These are phyloP conservation scores for Gastracanthus pulcherrimus DNA, from an alignment of 2,888 invertebrate species.

Conservation along the genomic window DNA sequence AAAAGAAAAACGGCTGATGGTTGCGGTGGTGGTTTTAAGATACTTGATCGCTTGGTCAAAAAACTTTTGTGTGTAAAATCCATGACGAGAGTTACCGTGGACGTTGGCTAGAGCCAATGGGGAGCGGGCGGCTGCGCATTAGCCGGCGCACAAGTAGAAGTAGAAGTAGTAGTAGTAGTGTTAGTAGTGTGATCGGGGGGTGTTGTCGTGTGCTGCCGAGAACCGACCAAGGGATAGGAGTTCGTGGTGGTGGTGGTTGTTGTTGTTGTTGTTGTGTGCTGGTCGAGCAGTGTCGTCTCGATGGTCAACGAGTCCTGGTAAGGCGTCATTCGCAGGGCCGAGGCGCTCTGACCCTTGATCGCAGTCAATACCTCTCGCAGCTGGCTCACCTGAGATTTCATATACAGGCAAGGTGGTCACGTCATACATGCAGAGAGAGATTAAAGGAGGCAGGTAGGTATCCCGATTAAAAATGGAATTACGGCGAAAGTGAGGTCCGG, in stretches of 20 bases:
- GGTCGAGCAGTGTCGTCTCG: constrained; percentile 76
- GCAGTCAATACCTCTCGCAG: constrained; percentile 76
- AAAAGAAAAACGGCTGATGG: background rate
- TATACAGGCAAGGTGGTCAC: constrained; percentile 25
- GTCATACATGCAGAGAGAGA: background rate
- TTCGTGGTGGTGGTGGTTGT: constrained; percentile 60
- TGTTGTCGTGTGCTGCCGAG: constrained; percentile 75
- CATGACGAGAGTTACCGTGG: constrained; percentile 78
- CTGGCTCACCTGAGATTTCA: constrained; percentile 74
- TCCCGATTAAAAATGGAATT: background rate
- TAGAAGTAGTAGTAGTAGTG: constrained; percentile 63
- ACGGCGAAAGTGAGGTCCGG: no score
- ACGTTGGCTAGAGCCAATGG: constrained; percentile 75
- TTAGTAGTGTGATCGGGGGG: constrained; percentile 77
- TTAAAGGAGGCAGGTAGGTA: background rate
- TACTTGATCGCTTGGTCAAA: background rate
- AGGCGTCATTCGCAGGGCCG: constrained; percentile 72
- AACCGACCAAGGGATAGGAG: constrained; percentile 75
- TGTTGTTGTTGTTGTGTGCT: constrained; percentile 67
- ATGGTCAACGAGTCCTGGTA: constrained; percentile 75
- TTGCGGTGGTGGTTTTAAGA: background rate
- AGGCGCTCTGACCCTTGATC: constrained; percentile 75
- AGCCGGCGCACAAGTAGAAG: constrained; percentile 46
- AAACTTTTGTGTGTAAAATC: constrained; percentile 67
- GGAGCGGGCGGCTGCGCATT: constrained; percentile 72